Evolutionary conservation across 64 coral and sea anemone species (phyloP).

Genomic region (Montipora foliosa): DNA sequence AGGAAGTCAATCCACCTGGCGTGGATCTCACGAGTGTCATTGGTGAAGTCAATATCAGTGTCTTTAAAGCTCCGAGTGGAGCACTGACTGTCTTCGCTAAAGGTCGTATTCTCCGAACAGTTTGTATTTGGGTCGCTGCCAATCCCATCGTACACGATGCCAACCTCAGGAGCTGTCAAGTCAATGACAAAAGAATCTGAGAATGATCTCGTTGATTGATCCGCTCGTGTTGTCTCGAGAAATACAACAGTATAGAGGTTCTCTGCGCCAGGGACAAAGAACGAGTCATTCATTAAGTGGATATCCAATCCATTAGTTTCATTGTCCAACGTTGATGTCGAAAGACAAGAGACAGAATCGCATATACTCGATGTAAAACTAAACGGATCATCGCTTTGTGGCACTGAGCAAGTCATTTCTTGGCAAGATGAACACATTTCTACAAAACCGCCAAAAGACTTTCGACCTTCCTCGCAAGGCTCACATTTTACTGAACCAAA

Average conservation of each 20-base stretch:
- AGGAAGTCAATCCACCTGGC: conserved; percentile 96
- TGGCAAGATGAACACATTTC: conserved; percentile 47
- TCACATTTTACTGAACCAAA: conserved; percentile 34
- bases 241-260: conserved; percentile 69
- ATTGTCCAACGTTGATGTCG: background rate
- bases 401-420: conserved; percentile 18
- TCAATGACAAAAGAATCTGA: conserved; percentile 80
- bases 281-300: background rate
- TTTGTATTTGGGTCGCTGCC: conserved; percentile 82
- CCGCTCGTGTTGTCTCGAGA: conserved; percentile 76
- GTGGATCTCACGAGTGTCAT: conserved; percentile 75
- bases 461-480: conserved; percentile 68
- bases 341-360: conserved; percentile 16
- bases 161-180: conserved; percentile 65
- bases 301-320: conserved; percentile 12
- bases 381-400: background rate
- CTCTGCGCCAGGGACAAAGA: conserved; percentile 67
- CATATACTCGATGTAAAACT: conserved; percentile 54
- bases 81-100: conserved; percentile 91
- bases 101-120: conserved; percentile 77
- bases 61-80: conserved; percentile 82
- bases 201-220: conserved; percentile 58
- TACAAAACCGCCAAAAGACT: conserved; percentile 75
- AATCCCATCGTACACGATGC: conserved; percentile 84
- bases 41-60: conserved; percentile 85